Base-by-base conservation (phyloP, 2,888 invertebrate species). In the Odontomyia ornata region DNA sequence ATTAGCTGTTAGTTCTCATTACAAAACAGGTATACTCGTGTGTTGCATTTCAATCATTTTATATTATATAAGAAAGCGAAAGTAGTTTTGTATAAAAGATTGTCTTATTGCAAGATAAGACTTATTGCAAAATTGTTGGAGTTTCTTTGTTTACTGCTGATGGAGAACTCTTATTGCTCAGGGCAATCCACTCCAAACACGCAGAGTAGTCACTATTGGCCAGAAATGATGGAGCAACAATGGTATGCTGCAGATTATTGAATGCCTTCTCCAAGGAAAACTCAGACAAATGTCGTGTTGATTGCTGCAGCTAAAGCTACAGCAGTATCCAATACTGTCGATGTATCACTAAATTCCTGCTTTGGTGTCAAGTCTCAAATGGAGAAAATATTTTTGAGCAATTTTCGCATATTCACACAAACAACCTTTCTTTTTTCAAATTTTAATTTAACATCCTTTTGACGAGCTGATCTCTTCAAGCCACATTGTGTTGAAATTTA, bases 171-270 rank as follows among this genome's bases (percentile, higher is more conserved):
- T 87, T 87, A 76, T 86, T 87, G 80, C 85, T 86, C 73, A 84
- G 85, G 21, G 89, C 88, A 92, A 95, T 90, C 93, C 93, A 95
- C 80, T 92, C 88, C 84, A 89, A 91, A 87, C 91, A 96, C 80
- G 90, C 92, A 9, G 93, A 91, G 84, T 94, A 95, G 86, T 96
- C 95, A 0, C 95, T 95, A 80, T 94, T 93, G 1, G 92, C 92
- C 78, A 95, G 94, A 80, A 95, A 86, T 82, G 93, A 92, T 0
- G 97, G 95, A 15, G 93, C 93, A 47, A 95, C 93, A 79, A 97
- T 93, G 64, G 90, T 89, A 86, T 93, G 92, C 81, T 92, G 91
- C 80, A 91, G 87, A 85, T 94, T 93, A 79, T 91, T 89, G 64
- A 89, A 90, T 81, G 90, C 90, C 82, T 92, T 92, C 57, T 85